Evolutionary conservation across 2,113 vertebrate species (phyloP).

Genomic region (Lates calcarifer): DNA sequence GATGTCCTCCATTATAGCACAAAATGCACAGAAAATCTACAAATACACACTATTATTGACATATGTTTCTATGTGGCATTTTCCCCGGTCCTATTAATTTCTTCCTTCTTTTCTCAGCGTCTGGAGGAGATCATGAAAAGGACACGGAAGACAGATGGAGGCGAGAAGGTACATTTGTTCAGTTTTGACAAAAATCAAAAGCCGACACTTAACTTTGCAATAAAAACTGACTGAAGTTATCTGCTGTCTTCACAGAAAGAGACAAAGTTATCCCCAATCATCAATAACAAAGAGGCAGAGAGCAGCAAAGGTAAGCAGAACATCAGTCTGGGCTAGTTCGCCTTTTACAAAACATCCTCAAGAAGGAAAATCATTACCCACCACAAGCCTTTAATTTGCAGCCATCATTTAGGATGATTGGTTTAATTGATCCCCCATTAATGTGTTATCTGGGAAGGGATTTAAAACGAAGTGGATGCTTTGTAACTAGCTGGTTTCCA

Average conservation of each 20-base stretch:
- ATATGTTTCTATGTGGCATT: not conserved
- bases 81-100: not conserved
- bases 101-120: slow-evolving; percentile 83
- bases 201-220: not conserved
- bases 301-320: slow-evolving; percentile 82
- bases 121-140: slow-evolving; percentile 99
- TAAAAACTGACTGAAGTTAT: slow-evolving; percentile 15
- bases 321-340: not conserved
- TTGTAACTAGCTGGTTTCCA: slow-evolving; percentile 21
- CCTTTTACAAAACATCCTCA: slow-evolving; percentile 1
- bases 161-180: slow-evolving; percentile 87
- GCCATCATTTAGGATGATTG: not conserved
- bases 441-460: slow-evolving; percentile 10
- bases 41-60: not conserved
- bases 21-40: not conserved
- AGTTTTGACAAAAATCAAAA: not conserved
- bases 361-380: slow-evolving; percentile 1
- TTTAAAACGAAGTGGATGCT: slow-evolving; percentile 23
- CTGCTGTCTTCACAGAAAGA: slow-evolving; percentile 83
- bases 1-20: not conserved
- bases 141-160: slow-evolving; percentile 91
- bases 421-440: slow-evolving; percentile 5
- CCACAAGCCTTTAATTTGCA: slow-evolving; percentile 33
- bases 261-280: slow-evolving; percentile 64
- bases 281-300: slow-evolving; percentile 87